Percentiles rank a stretch among this genome's conserved stretches.
Conservation (phyloP, 37 sponge, comb jelly and placozoan species). For the Spongilla lacustris region DNA sequence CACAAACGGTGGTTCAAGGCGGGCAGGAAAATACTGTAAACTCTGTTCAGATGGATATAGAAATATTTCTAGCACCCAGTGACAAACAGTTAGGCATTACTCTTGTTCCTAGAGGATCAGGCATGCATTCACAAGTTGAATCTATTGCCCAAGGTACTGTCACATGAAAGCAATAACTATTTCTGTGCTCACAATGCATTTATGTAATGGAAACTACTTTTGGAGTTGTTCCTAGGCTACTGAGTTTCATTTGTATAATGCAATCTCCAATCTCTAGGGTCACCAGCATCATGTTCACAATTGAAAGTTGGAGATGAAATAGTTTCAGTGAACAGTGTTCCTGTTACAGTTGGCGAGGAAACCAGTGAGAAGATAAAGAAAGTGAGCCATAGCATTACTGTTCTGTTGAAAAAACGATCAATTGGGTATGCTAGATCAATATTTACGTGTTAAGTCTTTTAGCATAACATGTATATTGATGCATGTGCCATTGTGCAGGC, state of each 20-base stretch:
- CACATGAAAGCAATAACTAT: neutral
- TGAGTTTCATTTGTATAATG: no score
- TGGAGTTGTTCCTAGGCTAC: no score
- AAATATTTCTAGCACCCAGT: neutral
- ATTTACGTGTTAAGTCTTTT: no score
- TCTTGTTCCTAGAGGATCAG: neutral
- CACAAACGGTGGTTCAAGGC: neutral
- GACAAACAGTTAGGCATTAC: neutral
- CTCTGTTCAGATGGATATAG: neutral
- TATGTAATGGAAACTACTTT: no score
- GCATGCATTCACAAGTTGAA: neutral
- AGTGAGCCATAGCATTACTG: neutral
- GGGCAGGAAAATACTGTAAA: neutral
- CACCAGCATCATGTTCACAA: neutral
- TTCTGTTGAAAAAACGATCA: no score
- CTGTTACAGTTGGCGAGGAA: neutral
- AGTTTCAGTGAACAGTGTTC: neutral
- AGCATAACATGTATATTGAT: neutral
- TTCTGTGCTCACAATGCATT: no score
- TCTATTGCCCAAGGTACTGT: neutral
- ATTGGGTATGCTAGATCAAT: no score
- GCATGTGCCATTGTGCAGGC: neutral
- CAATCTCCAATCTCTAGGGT: neutral
- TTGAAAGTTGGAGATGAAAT: neutral
- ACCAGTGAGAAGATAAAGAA: neutral